These are phyloP conservation scores for Pao palembangensis DNA, from an alignment of 2,113 vertebrate species.

Conservation along the genomic window DNA sequence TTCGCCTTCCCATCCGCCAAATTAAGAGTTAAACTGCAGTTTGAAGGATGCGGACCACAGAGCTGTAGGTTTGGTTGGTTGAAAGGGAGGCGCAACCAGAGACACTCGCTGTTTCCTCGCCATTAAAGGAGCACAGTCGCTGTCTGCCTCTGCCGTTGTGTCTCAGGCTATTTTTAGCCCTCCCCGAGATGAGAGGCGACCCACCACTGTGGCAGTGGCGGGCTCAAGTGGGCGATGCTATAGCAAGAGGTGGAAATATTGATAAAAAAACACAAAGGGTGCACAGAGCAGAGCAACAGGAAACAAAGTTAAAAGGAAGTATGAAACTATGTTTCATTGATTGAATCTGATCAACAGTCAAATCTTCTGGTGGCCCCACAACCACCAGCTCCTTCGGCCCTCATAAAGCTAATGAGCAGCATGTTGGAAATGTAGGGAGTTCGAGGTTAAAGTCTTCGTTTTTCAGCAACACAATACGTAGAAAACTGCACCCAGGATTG, in stretches of 20 bases:
- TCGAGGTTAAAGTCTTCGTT: too few species aligned
- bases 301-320: slow-evolving; percentile 15
- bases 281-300: slow-evolving; percentile 26
- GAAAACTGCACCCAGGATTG: too few species aligned
- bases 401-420: background rate
- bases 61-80: slow-evolving; percentile 15
- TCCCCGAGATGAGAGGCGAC: slow-evolving; percentile 59
- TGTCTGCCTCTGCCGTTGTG: slow-evolving; percentile 35
- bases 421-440: too few species aligned
- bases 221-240: slow-evolving; percentile 56
- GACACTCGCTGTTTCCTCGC: slow-evolving; percentile 30
- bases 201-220: slow-evolving; percentile 51
- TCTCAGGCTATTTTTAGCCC: slow-evolving; percentile 61
- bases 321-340: slow-evolving; percentile 1
- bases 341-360: background rate
- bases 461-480: too few species aligned
- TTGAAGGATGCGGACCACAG: slow-evolving; percentile 7
- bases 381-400: background rate
- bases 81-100: slow-evolving; percentile 26
- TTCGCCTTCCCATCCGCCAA: too few species aligned
- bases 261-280: slow-evolving; percentile 51
- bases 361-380: background rate
- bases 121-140: slow-evolving; percentile 42
- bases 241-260: slow-evolving; percentile 45
- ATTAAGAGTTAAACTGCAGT: too few species aligned